phyloP scores from a whole-genome alignment of 2,113 vertebrate genomes.

The Electrona antarctica region DNA sequence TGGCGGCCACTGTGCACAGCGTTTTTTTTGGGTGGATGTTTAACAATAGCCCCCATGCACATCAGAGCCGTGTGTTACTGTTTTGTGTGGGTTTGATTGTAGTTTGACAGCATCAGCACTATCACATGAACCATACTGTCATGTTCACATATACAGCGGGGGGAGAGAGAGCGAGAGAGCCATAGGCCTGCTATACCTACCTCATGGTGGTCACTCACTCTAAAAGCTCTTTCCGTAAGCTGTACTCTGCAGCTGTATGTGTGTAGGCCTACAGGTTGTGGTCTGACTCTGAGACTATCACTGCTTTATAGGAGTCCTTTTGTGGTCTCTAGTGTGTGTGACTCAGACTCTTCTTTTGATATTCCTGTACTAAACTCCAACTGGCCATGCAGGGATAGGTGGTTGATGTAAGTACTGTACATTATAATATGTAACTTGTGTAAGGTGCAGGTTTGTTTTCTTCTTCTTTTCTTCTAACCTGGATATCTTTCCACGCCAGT shows the following conservation, averaged over 20 bases:
- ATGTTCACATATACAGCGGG: slow-evolving; percentile 48
- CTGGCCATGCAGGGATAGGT: slow-evolving; percentile 13
- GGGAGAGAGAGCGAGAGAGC: slow-evolving; percentile 23
- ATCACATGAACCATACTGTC: slow-evolving; percentile 54
- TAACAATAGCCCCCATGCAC: slow-evolving; percentile 60
- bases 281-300: background rate
- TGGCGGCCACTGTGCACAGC: slow-evolving; percentile 37
- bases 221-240: slow-evolving; percentile 33
- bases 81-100: slow-evolving; percentile 67
- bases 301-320: slow-evolving; percentile 25
- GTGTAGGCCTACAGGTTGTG: background rate
- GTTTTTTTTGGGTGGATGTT: slow-evolving; percentile 23
- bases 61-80: slow-evolving; percentile 42
- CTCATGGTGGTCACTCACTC: slow-evolving; percentile 22
- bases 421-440: background rate
- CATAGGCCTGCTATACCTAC: slow-evolving; percentile 33
- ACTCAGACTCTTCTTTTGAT: slow-evolving; percentile 9
- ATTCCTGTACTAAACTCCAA: slow-evolving; percentile 3
- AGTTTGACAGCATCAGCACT: slow-evolving; percentile 74
- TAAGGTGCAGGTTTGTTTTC: background rate
- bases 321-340: slow-evolving; percentile 1
- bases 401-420: slow-evolving; percentile 37
- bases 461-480: background rate
- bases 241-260: background rate
- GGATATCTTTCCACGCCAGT: background rate